These are phyloP conservation scores for Reinhardtius hippoglossoides DNA, from an alignment of 2,113 vertebrate species.

Conservation along the genomic window DNA sequence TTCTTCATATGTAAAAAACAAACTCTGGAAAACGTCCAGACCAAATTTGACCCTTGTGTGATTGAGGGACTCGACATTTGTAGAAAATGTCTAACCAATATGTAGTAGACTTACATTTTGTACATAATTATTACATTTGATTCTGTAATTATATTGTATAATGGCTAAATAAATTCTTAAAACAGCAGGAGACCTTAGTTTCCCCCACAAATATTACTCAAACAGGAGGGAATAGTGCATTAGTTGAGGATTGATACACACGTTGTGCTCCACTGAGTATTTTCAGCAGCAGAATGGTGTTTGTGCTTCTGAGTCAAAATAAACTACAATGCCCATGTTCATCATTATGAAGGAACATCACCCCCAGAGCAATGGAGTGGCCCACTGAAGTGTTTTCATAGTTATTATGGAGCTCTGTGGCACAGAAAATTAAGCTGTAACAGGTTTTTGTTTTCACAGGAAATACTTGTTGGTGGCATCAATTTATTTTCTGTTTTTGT, in stretches of 20 bases:
- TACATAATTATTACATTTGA: too few relatives aligned
- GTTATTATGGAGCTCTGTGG: neutral
- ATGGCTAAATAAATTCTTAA: too few relatives aligned
- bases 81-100: too few relatives aligned
- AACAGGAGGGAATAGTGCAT: too few relatives aligned
- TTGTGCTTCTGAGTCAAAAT: neutral
- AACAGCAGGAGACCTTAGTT: neutral
- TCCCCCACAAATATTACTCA: too few relatives aligned
- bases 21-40: too few relatives aligned
- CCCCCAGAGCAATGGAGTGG: neutral
- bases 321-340: neutral
- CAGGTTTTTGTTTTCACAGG: neutral
- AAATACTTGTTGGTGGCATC: neutral
- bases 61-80: too few relatives aligned
- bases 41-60: too few relatives aligned
- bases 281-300: neutral
- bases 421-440: neutral
- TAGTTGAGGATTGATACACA: neutral
- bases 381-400: neutral
- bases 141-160: too few relatives aligned
- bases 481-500: neutral
- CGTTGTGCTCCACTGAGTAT: neutral
- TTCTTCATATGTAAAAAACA: too few relatives aligned
- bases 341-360: neutral
- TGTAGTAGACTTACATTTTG: too few relatives aligned